Base-by-base conservation (phyloP, 37 sponge, comb jelly and placozoan genomes). In the Corticium candelabrum region DNA sequence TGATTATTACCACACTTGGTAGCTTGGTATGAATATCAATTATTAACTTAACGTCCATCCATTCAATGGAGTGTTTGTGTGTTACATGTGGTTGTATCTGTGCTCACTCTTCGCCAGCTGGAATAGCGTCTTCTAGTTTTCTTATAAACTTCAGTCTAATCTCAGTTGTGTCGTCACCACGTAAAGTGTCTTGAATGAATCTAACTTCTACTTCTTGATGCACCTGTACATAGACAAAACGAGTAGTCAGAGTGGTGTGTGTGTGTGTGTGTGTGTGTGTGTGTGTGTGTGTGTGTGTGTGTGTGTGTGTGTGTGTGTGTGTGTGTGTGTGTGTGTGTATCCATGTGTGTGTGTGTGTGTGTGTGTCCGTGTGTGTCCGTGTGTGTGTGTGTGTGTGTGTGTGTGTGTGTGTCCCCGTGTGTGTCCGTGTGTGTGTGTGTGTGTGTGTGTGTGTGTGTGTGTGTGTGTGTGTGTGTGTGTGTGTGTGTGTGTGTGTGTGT, bases 61-160 rank as follows among this genome's bases (percentile, higher is more conserved):
- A n/a, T n/a, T n/a, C n/a, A n/a, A n/a, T n/a, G n/a, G n/a, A n/a
- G n/a, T n/a, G n/a, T n/a, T n/a, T n/a, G n/a, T n/a, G n/a, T n/a
- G n/a, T n/a, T n/a, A n/a, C n/a, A n/a, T n/a, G n/a, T n/a, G n/a
- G n/a, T n/a, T n/a, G n/a, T n/a, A n/a, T n/a, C n/a, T n/a, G n/a
- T n/a, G n/a, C 11, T 79, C 69, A 97, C 43, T 97, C 94, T 43
- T 97, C 98, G 5, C 98, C 98, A 1, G 94, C 94, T 7, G 99
- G 99, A 1, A 97, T 85, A 35, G 94, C 93, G 76, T 97, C 99
- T 40, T 97, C 99, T 37, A 97, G 88, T 79, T 87, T 94, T 68
- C 83, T 91, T 1, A 94, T 62, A 67, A 94, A 91, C 80, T 89
- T 94, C 34, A 97, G 69, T 78, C 95, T 74, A 2, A 97, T 85